phyloP scores from a whole-genome alignment of 2,113 vertebrate genomes.

The Xyliphius kryptos region DNA sequence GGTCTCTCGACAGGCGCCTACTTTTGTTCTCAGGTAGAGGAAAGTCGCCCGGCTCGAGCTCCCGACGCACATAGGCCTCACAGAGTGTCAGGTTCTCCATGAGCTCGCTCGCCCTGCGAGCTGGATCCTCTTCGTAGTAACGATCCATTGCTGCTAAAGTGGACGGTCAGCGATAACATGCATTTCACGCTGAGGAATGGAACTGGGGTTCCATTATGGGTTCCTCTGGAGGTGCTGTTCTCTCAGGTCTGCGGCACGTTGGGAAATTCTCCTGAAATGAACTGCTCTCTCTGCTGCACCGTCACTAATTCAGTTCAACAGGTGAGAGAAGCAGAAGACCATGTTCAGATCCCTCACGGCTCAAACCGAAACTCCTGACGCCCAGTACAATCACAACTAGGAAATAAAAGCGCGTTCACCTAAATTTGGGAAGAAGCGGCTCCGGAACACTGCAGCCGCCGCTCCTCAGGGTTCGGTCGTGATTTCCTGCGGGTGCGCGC shows the following conservation, averaged over 20 bases:
- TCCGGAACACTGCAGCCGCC: slow-evolving; percentile 54
- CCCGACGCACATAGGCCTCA: slow-evolving; percentile 61
- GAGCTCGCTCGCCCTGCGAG: slow-evolving; percentile 69
- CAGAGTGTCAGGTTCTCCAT: slow-evolving; percentile 78
- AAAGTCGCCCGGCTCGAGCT: slow-evolving; percentile 65
- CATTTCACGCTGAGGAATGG: slow-evolving; percentile 11
- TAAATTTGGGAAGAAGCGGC: background rate
- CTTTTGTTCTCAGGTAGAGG: slow-evolving; percentile 57
- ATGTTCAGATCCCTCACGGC: background rate
- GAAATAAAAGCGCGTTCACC: background rate
- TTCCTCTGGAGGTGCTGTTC: background rate
- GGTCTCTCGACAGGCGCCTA: slow-evolving; percentile 48
- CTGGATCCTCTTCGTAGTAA: slow-evolving; percentile 73
- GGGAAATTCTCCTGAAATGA: background rate
- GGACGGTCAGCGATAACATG: background rate
- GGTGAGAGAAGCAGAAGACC: background rate
- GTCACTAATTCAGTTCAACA: background rate
- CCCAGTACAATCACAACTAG: no score
- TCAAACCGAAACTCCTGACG: background rate
- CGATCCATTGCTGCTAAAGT: slow-evolving; percentile 62
- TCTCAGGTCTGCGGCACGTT: background rate
- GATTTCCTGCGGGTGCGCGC: slow-evolving; percentile 47
- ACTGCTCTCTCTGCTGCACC: background rate
- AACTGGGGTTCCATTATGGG: background rate
- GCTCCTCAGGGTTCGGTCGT: slow-evolving; percentile 5